Base-by-base conservation (phyloP, 2,113 vertebrate genomes). In the Orcinus orca region DNA sequence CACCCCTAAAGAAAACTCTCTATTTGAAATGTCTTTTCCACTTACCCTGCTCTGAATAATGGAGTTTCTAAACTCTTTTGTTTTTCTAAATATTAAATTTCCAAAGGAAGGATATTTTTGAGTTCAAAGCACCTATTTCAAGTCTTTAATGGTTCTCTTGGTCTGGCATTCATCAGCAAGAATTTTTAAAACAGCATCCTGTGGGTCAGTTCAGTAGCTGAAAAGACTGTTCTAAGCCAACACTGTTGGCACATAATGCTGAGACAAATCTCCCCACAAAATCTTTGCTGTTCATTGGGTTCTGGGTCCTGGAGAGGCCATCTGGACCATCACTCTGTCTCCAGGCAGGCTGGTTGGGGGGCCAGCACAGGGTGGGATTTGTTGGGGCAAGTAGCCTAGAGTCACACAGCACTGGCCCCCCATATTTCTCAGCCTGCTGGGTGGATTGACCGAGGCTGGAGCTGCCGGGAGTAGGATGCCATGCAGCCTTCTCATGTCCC, bases 21-120 rank as follows among this genome's bases (percentile, higher is more conserved):
- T 29, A 82, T 71, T 97, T 88, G 44, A 85, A 93, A 95, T 86
- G 93, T 41, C 77, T 93, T 96, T 97, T 88, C 94, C 79, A 77
- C 53, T 81, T 82, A 58, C 41, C 67, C 76, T 36, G 20, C 84
- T 85, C 90, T 82, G 71, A 93, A 95, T 93, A 93, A 94, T 92
- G 85, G 53, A 65, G 31, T 44, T 83, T 88, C 93, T 38, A 77
- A 74, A 38, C 38, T 41, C 17, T 4, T 41, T 80, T 88, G 62
- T 82, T 97, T 97, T 96, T 68, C 91, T 93, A 95, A 97, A 88
- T 82, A 97, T 58, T 94, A 94, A 55, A 21, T 62, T 97, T 94
- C 91, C 95, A 96, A 89, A 97, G 53, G 88, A 60, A 96, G 60
- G 76, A 6, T 88, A 94, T 87, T 95, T 97, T 67, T 15, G 15